Evolutionary conservation across 1,140 invertebrate species (phyloP), one percentile per base, ranked within the genome.

Genomic region (Chironomus striatipennis): DNA sequence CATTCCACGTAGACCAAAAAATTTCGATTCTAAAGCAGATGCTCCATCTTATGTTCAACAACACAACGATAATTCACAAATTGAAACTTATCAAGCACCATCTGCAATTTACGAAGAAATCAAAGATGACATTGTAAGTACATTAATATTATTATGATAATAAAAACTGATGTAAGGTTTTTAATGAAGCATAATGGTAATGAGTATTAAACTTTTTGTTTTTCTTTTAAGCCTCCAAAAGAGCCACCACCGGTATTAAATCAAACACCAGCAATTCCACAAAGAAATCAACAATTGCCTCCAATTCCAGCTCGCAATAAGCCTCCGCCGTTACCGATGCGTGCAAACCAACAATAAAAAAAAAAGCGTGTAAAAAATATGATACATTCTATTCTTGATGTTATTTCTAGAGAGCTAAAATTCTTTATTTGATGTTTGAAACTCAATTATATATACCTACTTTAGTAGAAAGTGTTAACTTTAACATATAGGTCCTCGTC

Each of bases 251-350:
- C 84, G 12, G 81, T 82, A n/a, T 75, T 82, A 76, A 81, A 81
- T 17, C 78, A 80, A 21, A 86, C 85, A 75, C 88, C 87, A 76
- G 87, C 87, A 57, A 85, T 89, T 77, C 88, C 88, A 76, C 88
- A 87, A 75, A 85, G 86, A 78, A 87, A 85, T 72, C 85, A 85
- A 64, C 87, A 85, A 75, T 88, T 88, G 34, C 91, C 89, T 74
- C 91, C 90, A 57, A 85, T 89, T 77, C 88, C 88, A 76, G 88
- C 87, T 75, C 85, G 86, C 78, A 87, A 85, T 67, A 87, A 85
- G 74, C 88, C 89, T 42, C 91, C 89, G 74, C 91, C 90, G 0
- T 84, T 91, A 79, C 90, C 90, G n/a, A 87, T 89, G 43, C 84
- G 91, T 76, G 85, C 86, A 5, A 78, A 83, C 75, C 83, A 57